Conservation (phyloP, 2,113 vertebrate species). For the Clupea harengus region DNA sequence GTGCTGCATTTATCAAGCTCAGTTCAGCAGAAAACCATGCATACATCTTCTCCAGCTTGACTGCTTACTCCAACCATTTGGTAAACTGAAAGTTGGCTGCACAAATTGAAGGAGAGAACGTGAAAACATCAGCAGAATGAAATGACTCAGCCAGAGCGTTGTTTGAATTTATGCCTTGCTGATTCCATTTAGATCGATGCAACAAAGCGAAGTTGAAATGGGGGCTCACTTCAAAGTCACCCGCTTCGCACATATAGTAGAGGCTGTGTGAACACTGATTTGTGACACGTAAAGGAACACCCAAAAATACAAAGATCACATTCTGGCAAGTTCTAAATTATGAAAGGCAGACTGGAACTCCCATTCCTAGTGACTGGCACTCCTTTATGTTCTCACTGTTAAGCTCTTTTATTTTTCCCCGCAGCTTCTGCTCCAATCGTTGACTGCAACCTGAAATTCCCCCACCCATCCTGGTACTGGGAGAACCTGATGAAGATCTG, state of each 20-base stretch:
- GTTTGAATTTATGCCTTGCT: neutral
- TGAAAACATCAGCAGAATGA: neutral
- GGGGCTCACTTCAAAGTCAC: neutral
- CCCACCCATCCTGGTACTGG: conserved; percentile 96
- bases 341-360: neutral
- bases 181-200: neutral
- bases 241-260: neutral
- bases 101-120: neutral
- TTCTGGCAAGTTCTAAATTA: neutral
- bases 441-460: conserved; percentile 90
- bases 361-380: neutral
- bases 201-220: neutral
- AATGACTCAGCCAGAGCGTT: neutral
- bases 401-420: neutral
- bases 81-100: neutral
- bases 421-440: conserved; percentile 64
- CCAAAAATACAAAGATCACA: neutral
- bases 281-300: neutral
- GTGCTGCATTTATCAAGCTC: neutral
- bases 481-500: conserved; percentile 98
- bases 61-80: neutral
- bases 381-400: neutral
- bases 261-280: neutral
- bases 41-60: neutral
- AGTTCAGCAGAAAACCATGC: neutral